Evolutionary conservation across 2,797 vertebrate genomes (phyloP).

Genomic region (Melanotaenia nigrans): DNA sequence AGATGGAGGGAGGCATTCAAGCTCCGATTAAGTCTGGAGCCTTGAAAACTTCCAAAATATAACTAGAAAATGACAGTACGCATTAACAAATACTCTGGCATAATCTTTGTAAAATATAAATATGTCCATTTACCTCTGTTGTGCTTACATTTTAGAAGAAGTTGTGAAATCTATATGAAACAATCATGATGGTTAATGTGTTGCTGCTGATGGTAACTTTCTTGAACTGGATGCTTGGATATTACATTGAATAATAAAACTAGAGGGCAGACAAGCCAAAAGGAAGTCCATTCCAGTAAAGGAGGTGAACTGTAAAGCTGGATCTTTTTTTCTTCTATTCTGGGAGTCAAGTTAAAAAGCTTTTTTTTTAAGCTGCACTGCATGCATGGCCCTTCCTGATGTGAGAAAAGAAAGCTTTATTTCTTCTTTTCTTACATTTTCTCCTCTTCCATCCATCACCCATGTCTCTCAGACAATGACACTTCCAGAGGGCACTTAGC

Average conservation of each 20-base stretch:
- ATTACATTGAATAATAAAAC: conserved; percentile 57
- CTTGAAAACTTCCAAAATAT: conserved; percentile 32
- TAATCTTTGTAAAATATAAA: conserved; percentile 46
- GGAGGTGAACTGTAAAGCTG: conserved; percentile 38
- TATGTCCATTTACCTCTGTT: conserved; percentile 36
- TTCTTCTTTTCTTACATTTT: conserved; percentile 24
- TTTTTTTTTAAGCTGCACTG: conserved; percentile 56
- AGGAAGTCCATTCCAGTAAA: conserved; percentile 25
- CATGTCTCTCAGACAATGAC: conserved; percentile 18
- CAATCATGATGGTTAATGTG: conserved; percentile 56
- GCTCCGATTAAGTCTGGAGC: conserved; percentile 35
- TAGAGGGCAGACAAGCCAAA: conserved; percentile 31
- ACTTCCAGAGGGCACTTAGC: conserved; percentile 54
- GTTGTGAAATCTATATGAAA: conserved; percentile 49
- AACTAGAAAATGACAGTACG: conserved; percentile 40
- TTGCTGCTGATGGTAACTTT: conserved; percentile 37
- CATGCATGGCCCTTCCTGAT: conserved; percentile 44
- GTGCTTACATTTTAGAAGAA: conserved; percentile 37
- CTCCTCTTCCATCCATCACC: conserved; percentile 46
- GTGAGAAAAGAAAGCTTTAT: conserved; percentile 26
- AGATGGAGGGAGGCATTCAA: conserved; percentile 10
- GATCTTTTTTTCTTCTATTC: conserved; percentile 49
- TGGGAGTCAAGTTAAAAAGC: conserved; percentile 42
- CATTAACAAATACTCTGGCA: conserved; percentile 42
- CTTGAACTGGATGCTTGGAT: conserved; percentile 38